Evolutionary conservation across 2,888 invertebrate genomes (phyloP).

Genomic region (Ormia ochracea): DNA sequence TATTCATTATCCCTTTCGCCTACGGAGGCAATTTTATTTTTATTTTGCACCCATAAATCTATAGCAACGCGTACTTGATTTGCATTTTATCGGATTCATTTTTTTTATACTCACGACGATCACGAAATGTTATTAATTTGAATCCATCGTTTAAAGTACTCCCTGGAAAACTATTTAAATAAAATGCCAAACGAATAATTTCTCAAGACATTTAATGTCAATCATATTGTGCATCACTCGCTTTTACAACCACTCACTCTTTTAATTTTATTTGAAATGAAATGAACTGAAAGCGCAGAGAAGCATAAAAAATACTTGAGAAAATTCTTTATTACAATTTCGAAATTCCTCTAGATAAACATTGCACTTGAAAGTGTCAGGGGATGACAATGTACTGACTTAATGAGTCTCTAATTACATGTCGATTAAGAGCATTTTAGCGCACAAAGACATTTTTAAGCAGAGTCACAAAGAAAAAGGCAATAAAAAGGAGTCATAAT

Average conservation of each 20-base stretch:
- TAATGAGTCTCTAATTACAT: conserved; percentile 69
- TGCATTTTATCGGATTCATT: no score
- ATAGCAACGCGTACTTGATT: no score
- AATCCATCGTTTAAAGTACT: no score
- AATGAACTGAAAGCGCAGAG: not conserved
- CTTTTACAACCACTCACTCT: conserved; percentile 2
- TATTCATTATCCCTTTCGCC: no score
- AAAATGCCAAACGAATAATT: conserved; percentile 30
- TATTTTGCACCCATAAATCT: no score
- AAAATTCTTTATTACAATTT: conserved; percentile 50
- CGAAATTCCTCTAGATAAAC: conserved; percentile 39
- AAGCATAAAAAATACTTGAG: conserved; percentile 41
- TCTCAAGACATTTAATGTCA: conserved; percentile 25
- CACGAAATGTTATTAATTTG: not conserved
- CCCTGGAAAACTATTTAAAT: conserved; percentile 8
- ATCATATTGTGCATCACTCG: conserved; percentile 31
- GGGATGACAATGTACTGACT: conserved; percentile 59
- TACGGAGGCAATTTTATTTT: no score
- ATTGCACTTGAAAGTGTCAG: conserved; percentile 60
- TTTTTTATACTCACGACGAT: no score
- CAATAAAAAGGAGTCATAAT: conserved; percentile 12
- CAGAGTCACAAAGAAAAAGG: not conserved
- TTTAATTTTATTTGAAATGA: conserved; percentile 27
- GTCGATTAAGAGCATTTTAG: conserved; percentile 64
- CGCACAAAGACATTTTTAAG: not conserved